These are phyloP conservation scores for Cerceris rybyensis DNA, from an alignment of 2,888 invertebrate genomes.

Conservation along the genomic window DNA sequence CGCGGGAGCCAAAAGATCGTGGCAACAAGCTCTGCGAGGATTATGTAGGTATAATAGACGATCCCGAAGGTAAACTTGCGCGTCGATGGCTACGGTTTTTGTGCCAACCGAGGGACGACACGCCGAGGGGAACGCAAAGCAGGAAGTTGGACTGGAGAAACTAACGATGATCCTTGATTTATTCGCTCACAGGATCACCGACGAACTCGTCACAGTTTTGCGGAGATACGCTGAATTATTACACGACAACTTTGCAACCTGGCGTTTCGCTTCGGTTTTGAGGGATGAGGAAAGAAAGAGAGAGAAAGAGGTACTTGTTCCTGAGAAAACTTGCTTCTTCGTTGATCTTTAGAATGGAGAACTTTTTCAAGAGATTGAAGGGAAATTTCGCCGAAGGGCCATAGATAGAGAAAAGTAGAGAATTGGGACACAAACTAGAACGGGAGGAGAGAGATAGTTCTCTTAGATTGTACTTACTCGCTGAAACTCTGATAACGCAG, in stretches of 20 bases:
- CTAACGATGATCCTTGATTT: slow-evolving; percentile 53
- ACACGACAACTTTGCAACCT: slow-evolving; percentile 26
- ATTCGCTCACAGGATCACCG: slow-evolving; percentile 51
- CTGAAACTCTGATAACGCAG: no score
- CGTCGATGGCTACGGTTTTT: slow-evolving; percentile 63
- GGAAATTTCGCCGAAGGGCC: not conserved
- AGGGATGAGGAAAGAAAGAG: slow-evolving; percentile 2
- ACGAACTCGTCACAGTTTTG: slow-evolving; percentile 55
- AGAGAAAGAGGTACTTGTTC: not conserved
- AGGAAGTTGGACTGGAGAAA: slow-evolving; percentile 32
- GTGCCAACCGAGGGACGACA: slow-evolving; percentile 15
- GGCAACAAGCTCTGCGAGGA: slow-evolving; percentile 44
- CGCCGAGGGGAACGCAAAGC: slow-evolving; percentile 12
- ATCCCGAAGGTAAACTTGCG: slow-evolving; percentile 62
- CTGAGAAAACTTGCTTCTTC: not conserved
- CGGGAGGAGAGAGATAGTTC: no score
- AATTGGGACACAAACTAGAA: no score
- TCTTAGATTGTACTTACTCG: no score
- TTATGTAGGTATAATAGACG: slow-evolving; percentile 64
- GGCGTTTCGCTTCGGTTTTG: slow-evolving; percentile 31
- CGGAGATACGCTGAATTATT: slow-evolving; percentile 63
- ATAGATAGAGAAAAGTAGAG: no score
- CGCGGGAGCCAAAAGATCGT: not conserved
- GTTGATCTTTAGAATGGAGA: not conserved
- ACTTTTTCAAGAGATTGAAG: not conserved